Conservation (phyloP, 2,113 vertebrate species). For the Mormyrus iriodes region DNA sequence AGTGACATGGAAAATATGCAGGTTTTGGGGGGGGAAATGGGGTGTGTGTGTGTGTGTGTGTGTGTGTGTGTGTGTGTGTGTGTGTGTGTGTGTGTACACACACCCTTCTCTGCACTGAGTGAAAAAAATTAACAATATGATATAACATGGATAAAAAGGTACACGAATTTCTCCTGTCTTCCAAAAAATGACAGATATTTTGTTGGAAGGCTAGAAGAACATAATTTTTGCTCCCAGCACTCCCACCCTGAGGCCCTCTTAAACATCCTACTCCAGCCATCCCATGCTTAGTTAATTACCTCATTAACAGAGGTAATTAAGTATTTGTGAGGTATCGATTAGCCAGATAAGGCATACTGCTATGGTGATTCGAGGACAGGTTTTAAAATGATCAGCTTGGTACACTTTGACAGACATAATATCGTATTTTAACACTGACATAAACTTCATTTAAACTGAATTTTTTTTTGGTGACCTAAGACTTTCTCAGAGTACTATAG, state of each 20-base stretch:
- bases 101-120: neutral
- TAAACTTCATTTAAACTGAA: neutral
- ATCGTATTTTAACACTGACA: neutral
- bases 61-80: neutral
- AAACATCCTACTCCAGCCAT: neutral
- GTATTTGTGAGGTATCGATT: neutral
- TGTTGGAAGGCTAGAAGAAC: neutral
- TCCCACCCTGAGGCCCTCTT: neutral
- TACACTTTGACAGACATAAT: neutral
- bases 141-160: neutral
- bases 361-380: neutral
- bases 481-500: neutral
- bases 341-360: neutral
- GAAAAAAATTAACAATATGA: neutral
- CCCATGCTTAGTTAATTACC: neutral
- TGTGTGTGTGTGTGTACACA: neutral
- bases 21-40: neutral
- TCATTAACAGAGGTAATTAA: neutral
- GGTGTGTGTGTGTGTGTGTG: neutral
- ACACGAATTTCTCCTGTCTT: neutral
- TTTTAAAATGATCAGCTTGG: neutral
- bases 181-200: neutral
- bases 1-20: neutral
- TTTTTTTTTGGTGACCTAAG: neutral
- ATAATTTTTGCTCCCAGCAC: neutral